phyloP scores from a whole-genome alignment of 2,888 invertebrate species.

The Cenopis cana region DNA sequence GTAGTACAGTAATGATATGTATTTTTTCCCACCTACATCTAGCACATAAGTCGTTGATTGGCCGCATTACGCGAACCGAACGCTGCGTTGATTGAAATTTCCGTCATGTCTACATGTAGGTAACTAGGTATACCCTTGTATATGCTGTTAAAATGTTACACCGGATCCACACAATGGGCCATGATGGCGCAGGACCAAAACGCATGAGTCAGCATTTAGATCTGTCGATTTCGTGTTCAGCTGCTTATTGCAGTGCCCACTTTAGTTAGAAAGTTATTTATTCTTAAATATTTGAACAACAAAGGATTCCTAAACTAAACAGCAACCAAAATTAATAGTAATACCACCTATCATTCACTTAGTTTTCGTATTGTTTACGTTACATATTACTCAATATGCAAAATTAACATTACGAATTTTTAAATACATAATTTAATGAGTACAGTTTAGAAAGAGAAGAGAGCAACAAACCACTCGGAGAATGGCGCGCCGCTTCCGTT shows the following conservation, averaged over 20 bases:
- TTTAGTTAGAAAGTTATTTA: neutral
- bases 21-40: slow-evolving; percentile 41
- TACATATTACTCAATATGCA: neutral
- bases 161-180: too few relatives aligned
- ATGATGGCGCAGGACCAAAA: too few relatives aligned
- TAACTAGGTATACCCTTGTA: slow-evolving; percentile 1
- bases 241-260: neutral
- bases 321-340: neutral
- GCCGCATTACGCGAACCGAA: slow-evolving; percentile 40
- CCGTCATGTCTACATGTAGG: slow-evolving; percentile 38
- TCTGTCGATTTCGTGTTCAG: neutral
- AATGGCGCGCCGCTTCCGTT: slow-evolving; percentile 28
- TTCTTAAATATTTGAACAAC: too few relatives aligned
- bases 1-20: slow-evolving; percentile 5
- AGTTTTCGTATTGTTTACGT: slow-evolving; percentile 12
- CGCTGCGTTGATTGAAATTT: slow-evolving; percentile 45
- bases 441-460: slow-evolving; percentile 32
- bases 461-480: slow-evolving; percentile 26
- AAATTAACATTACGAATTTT: slow-evolving; percentile 5
- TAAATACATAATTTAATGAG: slow-evolving; percentile 1
- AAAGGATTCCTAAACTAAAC: too few relatives aligned
- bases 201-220: neutral
- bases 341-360: neutral
- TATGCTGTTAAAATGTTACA: slow-evolving; percentile 16
- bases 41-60: slow-evolving; percentile 38